These are phyloP conservation scores for Amphiprion percula DNA, from an alignment of 2,113 vertebrate species.

Conservation along the genomic window DNA sequence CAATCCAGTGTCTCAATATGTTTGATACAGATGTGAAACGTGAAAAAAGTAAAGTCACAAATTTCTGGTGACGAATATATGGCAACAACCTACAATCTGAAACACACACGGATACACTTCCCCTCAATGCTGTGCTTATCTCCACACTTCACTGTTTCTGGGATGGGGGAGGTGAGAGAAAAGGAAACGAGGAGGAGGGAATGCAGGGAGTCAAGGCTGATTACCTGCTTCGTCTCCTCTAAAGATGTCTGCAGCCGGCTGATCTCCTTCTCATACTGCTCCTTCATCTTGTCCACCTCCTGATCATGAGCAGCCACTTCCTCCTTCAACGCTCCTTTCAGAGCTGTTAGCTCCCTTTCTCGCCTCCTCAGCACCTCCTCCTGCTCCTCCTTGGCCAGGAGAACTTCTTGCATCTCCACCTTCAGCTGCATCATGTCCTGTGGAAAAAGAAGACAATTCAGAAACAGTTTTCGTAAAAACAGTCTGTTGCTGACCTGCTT, in stretches of 20 bases:
- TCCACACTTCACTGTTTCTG: conserved; percentile 55
- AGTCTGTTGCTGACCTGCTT: neutral
- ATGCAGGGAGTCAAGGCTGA: conserved; percentile 30
- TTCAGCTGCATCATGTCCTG: conserved; percentile 93
- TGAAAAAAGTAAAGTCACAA: conserved; percentile 27
- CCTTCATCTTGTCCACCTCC: conserved; percentile 94
- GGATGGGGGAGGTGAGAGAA: conserved; percentile 20
- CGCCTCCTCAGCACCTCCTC: conserved; percentile 92
- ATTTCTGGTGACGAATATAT: conserved; percentile 37
- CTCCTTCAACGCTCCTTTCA: conserved; percentile 96
- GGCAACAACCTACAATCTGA: conserved; percentile 23
- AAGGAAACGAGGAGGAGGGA: conserved; percentile 47
- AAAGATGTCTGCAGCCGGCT: conserved; percentile 83
- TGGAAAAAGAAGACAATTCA: neutral
- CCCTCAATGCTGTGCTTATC: conserved; percentile 59
- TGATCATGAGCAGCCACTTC: conserved; percentile 95
- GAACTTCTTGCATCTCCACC: conserved; percentile 88
- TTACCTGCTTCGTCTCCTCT: conserved; percentile 91
- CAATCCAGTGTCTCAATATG: neutral
- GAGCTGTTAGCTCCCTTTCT: conserved; percentile 93
- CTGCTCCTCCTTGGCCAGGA: conserved; percentile 91
- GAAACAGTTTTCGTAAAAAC: neutral
- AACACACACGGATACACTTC: conserved; percentile 29
- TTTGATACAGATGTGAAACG: conserved; percentile 21
- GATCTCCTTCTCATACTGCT: conserved; percentile 91